Percentiles rank a stretch among this genome's conserved stretches.
phyloP scores from a whole-genome alignment of 2,113 vertebrate genomes.

The Phaetusa simplex region DNA sequence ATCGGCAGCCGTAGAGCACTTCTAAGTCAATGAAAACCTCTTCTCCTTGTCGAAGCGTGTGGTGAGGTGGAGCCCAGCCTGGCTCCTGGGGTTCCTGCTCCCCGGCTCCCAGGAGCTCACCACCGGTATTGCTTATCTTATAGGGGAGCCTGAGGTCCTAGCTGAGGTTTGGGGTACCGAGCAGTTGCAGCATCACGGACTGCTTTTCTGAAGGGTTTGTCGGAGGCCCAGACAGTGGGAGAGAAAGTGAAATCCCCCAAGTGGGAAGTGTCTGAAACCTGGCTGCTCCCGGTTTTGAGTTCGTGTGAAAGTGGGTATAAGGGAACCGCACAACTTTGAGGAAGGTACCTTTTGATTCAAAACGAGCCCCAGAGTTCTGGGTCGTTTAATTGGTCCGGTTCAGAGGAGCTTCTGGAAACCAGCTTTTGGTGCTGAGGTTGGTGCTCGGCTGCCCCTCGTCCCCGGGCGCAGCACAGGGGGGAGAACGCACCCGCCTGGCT shows the following conservation, averaged over 20 bases:
- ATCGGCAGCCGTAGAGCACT: neutral
- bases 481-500: accelerated
- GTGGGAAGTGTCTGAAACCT: neutral
- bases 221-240: neutral
- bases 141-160: neutral
- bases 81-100: neutral
- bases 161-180: neutral
- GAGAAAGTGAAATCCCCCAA: neutral
- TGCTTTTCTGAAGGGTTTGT: neutral
- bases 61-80: neutral
- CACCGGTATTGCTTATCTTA: neutral
- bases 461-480: neutral
- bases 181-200: neutral
- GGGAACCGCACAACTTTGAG: neutral
- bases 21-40: neutral
- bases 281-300: neutral
- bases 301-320: neutral
- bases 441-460: neutral
- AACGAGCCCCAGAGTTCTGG: neutral
- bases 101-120: neutral
- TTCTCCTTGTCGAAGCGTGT: neutral
- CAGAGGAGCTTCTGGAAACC: neutral
- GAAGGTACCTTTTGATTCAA: neutral
- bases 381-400: neutral
- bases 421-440: neutral